Evolutionary conservation across 92 coral and sea anemone species (phyloP), one percentile per base, ranked within the genome.

Genomic region (Porites cylindrica): DNA sequence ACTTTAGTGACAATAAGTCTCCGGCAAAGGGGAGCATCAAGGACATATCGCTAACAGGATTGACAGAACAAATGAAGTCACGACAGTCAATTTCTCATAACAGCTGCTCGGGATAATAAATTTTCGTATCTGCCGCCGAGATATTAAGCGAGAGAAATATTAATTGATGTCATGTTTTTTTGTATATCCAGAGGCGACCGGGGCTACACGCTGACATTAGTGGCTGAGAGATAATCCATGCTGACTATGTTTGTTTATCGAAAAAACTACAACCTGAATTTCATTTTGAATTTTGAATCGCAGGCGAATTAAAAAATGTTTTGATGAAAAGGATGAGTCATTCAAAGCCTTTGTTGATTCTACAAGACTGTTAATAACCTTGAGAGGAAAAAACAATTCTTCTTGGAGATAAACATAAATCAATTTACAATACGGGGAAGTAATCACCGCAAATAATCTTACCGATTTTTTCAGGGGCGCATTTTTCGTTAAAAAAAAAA

Each of bases 71-170:
- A 81, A 56, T 53, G 38, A 61, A n/a, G 66, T 50, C 24, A 73
- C n/a, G 17, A 63, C 51, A 83, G 63, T n/a, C 52, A 2, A 56
- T 71, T 70, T 56, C 7, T 56, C 61, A 4, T 24, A 32, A 43
- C 80, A 83, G 81, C 73, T 73, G 87, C 32, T 23, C 29, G 19
- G 59, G 24, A 56, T 10, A 51, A 73, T 50, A 83, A 12, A 18
- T 61, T 74, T 51, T 56, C 87, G 60, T 83, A 50, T 51, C 65
- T 4, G 73, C 80, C 8, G 60, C 70, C n/a, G 59, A 72, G 87
- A 72, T 51, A 72, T 72, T 21, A 83, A 81, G 77, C 52, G 29
- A 82, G 69, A 16, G 50, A 82, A 73, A 73, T 61, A 73, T 47
- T 74, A 50, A 73, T 82, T 82, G 77, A 43, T 29, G 43, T 56